Conservation (phyloP, 2,888 invertebrate genomes). For the Hemistola chrysoprasaria region DNA sequence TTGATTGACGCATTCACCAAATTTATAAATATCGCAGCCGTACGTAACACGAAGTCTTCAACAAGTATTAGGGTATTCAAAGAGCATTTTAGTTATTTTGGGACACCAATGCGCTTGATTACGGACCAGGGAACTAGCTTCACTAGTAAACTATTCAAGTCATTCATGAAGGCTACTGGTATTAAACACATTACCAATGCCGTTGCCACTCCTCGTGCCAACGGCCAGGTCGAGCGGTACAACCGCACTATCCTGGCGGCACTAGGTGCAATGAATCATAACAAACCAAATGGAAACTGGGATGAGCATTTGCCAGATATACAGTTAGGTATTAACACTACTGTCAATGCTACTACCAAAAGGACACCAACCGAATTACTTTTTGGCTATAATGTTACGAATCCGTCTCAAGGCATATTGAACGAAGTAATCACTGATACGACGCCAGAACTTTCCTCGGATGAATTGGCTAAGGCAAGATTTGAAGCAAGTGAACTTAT, state of each 20-base stretch:
- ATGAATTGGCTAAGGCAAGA: background rate
- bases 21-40: conserved; percentile 2
- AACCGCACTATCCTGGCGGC: too few relatives aligned
- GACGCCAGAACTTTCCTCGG: too few relatives aligned
- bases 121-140: conserved; percentile 14
- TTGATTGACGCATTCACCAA: conserved; percentile 17
- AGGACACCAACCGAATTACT: conserved; percentile 8
- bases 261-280: background rate
- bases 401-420: background rate
- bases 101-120: conserved; percentile 7
- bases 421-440: background rate
- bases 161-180: conserved; percentile 2
- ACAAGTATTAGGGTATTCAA: background rate
- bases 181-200: conserved; percentile 18
- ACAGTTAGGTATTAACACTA: conserved; percentile 9
- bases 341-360: conserved; percentile 5
- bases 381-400: background rate
- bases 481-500: background rate
- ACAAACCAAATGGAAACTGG: conserved; percentile 3
- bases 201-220: conserved; percentile 15
- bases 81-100: too few relatives aligned
- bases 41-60: background rate
- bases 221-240: too few relatives aligned
- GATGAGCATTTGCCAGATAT: conserved; percentile 2
- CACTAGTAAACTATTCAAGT: conserved; percentile 9